A percentile compares a stretch with the other conserved stretches of the same genome.
These are phyloP conservation scores for Tachysurus fulvidraco DNA, from an alignment of 2,113 vertebrate species.

Conservation along the genomic window DNA sequence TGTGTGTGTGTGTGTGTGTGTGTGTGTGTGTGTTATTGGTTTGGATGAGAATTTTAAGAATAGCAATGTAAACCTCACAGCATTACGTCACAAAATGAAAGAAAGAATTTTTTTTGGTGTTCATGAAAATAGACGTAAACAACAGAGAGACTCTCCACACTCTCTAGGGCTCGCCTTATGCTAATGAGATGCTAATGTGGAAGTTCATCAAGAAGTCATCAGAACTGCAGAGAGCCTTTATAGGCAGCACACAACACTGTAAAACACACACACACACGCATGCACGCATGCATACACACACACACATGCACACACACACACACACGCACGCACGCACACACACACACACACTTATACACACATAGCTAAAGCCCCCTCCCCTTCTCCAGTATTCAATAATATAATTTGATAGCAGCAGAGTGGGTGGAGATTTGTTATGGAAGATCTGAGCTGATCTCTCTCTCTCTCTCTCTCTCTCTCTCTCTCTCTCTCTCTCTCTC, in stretches of 20 bases:
- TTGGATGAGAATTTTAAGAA: neutral
- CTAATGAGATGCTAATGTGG: conserved; percentile 70
- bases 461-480: conserved; percentile 13
- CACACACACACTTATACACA: neutral
- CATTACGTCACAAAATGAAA: neutral
- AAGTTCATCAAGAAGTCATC: conserved; percentile 46
- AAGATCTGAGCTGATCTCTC: conserved; percentile 56
- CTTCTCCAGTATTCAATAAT: conserved; percentile 69
- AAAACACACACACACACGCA: neutral
- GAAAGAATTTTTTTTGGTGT: neutral
- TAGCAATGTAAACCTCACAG: neutral
- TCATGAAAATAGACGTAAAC: neutral
- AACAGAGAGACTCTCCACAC: no score
- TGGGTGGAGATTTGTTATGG: neutral
- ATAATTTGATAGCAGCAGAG: neutral
- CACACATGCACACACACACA: neutral
- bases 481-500: no score
- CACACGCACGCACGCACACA: neutral
- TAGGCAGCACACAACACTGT: conserved; percentile 40
- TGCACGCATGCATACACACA: neutral
- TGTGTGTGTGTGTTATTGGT: neutral
- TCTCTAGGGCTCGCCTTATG: conserved; percentile 48
- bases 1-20: neutral
- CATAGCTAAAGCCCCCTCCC: conserved; percentile 61
- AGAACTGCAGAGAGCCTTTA: conserved; percentile 30